Conservation (phyloP, 2,797 vertebrate species). For the Hipposideros larvatus region DNA sequence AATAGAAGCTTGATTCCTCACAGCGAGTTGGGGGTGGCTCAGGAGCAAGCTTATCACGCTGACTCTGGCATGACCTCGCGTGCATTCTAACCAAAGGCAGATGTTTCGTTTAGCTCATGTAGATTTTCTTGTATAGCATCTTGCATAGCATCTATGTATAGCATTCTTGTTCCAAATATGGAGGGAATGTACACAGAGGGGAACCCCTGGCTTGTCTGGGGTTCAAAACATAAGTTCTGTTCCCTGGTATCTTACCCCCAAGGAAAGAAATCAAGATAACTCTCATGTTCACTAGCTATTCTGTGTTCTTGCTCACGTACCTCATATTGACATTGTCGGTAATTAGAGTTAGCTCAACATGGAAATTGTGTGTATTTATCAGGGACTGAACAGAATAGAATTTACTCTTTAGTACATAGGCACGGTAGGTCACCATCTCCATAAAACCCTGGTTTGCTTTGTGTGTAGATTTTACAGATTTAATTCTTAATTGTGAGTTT, state of each 20-base stretch:
- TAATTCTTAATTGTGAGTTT: constrained; percentile 76
- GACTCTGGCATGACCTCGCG: neutral
- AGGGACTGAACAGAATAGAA: constrained; percentile 73
- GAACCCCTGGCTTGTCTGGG: neutral
- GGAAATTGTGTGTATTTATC: constrained; percentile 75
- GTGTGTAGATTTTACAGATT: constrained; percentile 70
- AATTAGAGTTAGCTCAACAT: constrained; percentile 72
- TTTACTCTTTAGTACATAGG: constrained; percentile 74
- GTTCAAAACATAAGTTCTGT: constrained; percentile 41
- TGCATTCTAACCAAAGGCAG: neutral
- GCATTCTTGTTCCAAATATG: neutral
- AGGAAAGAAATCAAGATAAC: constrained; percentile 50
- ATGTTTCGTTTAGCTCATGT: neutral
- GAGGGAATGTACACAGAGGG: neutral
- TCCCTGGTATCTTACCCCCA: neutral
- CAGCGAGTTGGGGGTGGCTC: neutral
- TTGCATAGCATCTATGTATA: neutral
- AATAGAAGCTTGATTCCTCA: neutral
- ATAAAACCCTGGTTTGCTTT: constrained; percentile 51
- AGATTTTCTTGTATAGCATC: neutral
- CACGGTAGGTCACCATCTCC: constrained; percentile 69
- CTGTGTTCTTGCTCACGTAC: constrained; percentile 10
- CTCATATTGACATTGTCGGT: constrained; percentile 65
- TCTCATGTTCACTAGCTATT: constrained; percentile 46
- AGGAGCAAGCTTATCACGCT: neutral